Evolutionary conservation across 2,888 invertebrate genomes (phyloP).

Genomic region (Scelioninae gen. 1): DNA sequence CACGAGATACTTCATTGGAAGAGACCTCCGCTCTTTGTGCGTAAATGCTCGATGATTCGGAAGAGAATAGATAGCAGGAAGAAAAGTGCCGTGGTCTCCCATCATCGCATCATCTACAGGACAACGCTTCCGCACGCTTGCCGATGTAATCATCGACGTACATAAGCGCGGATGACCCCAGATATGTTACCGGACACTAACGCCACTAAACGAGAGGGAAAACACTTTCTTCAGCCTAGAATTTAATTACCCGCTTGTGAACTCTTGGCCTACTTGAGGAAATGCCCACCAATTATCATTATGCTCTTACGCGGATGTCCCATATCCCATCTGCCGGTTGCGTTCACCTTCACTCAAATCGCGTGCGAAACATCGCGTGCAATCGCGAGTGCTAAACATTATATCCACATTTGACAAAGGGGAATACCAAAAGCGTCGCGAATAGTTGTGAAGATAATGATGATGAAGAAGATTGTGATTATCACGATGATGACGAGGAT

Average conservation of each 20-base stretch:
- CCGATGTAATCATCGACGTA: constrained; percentile 74
- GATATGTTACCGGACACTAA: constrained; percentile 47
- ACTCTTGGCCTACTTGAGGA: constrained; percentile 81
- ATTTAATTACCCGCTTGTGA: constrained; percentile 81
- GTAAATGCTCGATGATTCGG: no score
- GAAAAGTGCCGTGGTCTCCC: constrained; percentile 76
- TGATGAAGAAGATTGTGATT: constrained; percentile 12
- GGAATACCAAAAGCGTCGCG: constrained; percentile 22
- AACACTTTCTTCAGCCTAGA: constrained; percentile 81
- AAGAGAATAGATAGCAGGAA: no score
- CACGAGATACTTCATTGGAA: no score
- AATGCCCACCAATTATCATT: constrained; percentile 64
- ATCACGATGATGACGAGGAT: constrained; percentile 8
- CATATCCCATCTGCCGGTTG: constrained; percentile 60
- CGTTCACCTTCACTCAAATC: constrained; percentile 60
- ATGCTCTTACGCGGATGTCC: constrained; percentile 63
- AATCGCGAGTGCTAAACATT: no score
- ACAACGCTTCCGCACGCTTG: constrained; percentile 76
- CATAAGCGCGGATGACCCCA: constrained; percentile 53
- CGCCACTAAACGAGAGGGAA: constrained; percentile 78
- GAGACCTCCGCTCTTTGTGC: no score
- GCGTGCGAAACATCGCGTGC: constrained; percentile 64
- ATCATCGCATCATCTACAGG: constrained; percentile 75
- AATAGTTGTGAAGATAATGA: constrained; percentile 27
- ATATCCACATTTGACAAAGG: constrained; percentile 44